Evolutionary conservation across 2,797 vertebrate genomes (phyloP).

Genomic region (Pelobates cultripes): DNA sequence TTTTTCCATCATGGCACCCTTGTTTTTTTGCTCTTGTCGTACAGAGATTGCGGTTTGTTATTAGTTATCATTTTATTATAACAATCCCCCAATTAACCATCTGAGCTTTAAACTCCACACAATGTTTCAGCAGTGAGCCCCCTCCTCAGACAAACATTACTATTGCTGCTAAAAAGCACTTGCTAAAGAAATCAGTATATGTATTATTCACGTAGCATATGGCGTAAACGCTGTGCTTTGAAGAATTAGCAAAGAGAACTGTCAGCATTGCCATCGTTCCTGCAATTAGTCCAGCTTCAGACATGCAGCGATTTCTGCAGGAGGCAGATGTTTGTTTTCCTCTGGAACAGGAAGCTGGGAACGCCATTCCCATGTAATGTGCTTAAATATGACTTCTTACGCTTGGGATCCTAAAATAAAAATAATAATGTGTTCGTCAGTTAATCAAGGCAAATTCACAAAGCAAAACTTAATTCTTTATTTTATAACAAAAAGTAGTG

Average conservation of each 20-base stretch:
- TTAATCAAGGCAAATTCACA: too few species aligned
- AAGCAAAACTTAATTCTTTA: too few species aligned
- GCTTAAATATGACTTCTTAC: neutral
- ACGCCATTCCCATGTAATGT: neutral
- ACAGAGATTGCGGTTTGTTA: too few species aligned
- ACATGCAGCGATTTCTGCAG: neutral
- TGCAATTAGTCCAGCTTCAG: neutral
- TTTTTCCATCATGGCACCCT: too few species aligned
- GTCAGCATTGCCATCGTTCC: neutral
- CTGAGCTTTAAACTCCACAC: too few species aligned
- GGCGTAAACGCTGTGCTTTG: neutral
- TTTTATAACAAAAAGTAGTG: too few species aligned
- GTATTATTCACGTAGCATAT: neutral
- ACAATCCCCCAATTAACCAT: too few species aligned
- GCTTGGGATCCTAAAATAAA: too few species aligned
- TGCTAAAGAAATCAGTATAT: neutral
- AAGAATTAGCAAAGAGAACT: neutral
- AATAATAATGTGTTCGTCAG: too few species aligned
- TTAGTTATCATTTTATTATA: too few species aligned
- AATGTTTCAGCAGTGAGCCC: too few species aligned
- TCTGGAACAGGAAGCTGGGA: neutral
- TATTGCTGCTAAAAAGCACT: neutral
- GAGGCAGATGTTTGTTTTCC: neutral
- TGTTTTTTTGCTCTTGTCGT: too few species aligned
- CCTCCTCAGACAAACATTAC: neutral